These are phyloP conservation scores for Listronotus bonariensis DNA, from an alignment of 1,140 invertebrate species.

Conservation along the genomic window DNA sequence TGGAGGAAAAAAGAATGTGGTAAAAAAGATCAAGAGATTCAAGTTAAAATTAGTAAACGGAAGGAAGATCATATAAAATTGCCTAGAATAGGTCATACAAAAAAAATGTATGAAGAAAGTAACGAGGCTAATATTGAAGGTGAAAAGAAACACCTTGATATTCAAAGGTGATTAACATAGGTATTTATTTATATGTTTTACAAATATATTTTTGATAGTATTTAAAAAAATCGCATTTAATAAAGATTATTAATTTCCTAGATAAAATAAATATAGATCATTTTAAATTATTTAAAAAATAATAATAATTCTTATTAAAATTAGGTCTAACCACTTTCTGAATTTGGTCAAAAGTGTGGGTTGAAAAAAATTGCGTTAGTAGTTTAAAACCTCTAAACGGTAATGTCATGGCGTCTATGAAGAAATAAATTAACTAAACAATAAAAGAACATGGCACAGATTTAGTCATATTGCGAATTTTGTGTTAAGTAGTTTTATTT, in stretches of 20 bases:
- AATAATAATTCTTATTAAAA: not conserved
- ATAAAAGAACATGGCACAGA: too few relatives aligned
- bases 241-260: too few relatives aligned
- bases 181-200: too few relatives aligned
- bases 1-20: not conserved
- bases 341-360: conserved; percentile 19
- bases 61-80: not conserved
- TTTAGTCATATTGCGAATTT: not conserved
- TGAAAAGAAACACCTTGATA: too few relatives aligned
- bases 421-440: not conserved
- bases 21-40: not conserved
- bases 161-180: too few relatives aligned
- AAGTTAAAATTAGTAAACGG: not conserved
- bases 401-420: conserved; percentile 10
- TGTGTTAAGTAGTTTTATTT: too few relatives aligned
- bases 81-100: not conserved
- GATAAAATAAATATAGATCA: too few relatives aligned
- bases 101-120: not conserved
- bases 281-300: too few relatives aligned
- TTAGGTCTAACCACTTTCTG: conserved; percentile 10
- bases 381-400: conserved; percentile 16
- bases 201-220: too few relatives aligned
- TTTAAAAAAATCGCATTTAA: too few relatives aligned
- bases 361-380: conserved; percentile 20
- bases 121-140: too few relatives aligned